Conservation (phyloP, 1,140 invertebrate species). For the Neotoxoptera formosana region DNA sequence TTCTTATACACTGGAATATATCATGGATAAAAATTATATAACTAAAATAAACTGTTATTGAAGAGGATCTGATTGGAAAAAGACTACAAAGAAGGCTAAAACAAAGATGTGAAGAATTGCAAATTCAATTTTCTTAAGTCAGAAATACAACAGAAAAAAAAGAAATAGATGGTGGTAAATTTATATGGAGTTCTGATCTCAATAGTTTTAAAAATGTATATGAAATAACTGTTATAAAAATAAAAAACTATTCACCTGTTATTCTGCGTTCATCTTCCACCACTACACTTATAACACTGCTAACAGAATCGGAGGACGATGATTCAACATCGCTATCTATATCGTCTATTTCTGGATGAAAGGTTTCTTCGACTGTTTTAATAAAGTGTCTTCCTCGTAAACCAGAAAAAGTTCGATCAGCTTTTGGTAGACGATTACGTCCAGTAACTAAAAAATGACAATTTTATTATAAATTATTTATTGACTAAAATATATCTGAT, state of each 20-base stretch:
- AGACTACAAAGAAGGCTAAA: not conserved
- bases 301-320: conserved; percentile 85
- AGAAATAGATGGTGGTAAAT: not conserved
- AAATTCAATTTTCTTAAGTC: not conserved
- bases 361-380: conserved; percentile 70
- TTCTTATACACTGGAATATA: not conserved
- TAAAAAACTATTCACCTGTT: not conserved
- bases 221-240: not conserved
- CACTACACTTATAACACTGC: conserved; percentile 79
- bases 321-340: conserved; percentile 87
- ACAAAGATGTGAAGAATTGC: not conserved
- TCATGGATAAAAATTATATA: not conserved
- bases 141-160: not conserved
- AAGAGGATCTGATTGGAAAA: not conserved
- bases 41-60: not conserved
- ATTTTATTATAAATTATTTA: not conserved
- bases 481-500: not conserved
- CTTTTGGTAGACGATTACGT: conserved; percentile 50
- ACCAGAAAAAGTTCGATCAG: conserved; percentile 47
- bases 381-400: conserved; percentile 63
- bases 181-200: not conserved
- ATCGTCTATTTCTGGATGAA: conserved; percentile 90
- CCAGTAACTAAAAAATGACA: conserved; percentile 1
- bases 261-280: conserved; percentile 51
- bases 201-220: not conserved